phyloP scores from a whole-genome alignment of 2,888 invertebrate species.

The Cistogaster globosa region DNA sequence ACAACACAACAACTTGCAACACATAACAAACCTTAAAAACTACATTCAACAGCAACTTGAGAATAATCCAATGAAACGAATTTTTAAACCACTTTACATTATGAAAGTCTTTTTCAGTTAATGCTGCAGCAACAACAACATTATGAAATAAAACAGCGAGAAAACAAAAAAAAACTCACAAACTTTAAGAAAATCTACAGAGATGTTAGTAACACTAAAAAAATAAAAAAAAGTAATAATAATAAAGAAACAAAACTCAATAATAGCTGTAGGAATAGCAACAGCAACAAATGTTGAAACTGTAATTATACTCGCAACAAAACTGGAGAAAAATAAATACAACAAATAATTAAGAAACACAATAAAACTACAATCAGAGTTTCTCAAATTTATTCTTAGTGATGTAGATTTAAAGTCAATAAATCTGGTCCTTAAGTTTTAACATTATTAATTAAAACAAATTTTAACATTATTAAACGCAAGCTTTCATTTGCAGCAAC shows the following conservation, averaged over 20 bases:
- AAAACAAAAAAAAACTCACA: slow-evolving; percentile 10
- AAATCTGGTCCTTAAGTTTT: no score
- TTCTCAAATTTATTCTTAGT: background rate
- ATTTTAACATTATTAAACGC: no score
- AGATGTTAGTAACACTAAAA: background rate
- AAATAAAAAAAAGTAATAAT: no score
- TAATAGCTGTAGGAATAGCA: slow-evolving; percentile 31
- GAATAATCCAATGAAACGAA: slow-evolving; percentile 68
- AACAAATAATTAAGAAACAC: slow-evolving; percentile 13
- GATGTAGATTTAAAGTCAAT: background rate
- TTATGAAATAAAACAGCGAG: slow-evolving; percentile 34
- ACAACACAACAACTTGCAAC: slow-evolving; percentile 32
- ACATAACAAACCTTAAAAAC: slow-evolving; percentile 36
- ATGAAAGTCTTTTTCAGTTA: slow-evolving; percentile 58
- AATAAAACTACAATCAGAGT: background rate
- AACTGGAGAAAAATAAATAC: slow-evolving; percentile 20
- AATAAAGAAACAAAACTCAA: slow-evolving; percentile 29
- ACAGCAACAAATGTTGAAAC: slow-evolving; percentile 38
- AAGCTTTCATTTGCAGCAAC: no score
- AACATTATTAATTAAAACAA: no score
- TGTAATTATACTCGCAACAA: slow-evolving; percentile 26
- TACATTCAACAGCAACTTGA: slow-evolving; percentile 50
- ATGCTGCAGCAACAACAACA: slow-evolving; percentile 21
- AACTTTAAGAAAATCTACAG: slow-evolving; percentile 20
- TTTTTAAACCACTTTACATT: slow-evolving; percentile 64